Percentiles rank a stretch among this genome's conserved stretches.
Evolutionary conservation across 1,140 invertebrate genomes (phyloP).

Genomic region (Dufourea novaeangliae): DNA sequence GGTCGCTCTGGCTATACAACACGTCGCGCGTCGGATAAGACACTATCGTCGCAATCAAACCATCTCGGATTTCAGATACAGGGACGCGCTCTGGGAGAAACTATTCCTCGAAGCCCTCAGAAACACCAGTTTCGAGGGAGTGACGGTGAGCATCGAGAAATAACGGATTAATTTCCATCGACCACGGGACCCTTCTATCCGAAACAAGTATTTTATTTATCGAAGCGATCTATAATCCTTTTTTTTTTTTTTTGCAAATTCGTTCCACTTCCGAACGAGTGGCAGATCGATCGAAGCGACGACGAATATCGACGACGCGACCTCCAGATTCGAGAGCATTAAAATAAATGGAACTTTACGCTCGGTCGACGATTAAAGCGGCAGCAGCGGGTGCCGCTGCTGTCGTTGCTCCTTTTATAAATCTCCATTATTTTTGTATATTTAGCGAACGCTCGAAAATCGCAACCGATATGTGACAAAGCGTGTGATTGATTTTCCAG

Average conservation of each 20-base stretch:
- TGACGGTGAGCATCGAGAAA: slow-evolving; percentile 88
- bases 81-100: slow-evolving; percentile 93
- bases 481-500: slow-evolving; percentile 79
- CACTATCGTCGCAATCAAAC: slow-evolving; percentile 86
- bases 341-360: slow-evolving; percentile 9
- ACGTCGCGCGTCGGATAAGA: slow-evolving; percentile 88
- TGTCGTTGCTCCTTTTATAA: neutral
- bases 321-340: neutral
- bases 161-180: slow-evolving; percentile 3
- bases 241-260: neutral
- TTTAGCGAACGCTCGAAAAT: neutral
- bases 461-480: neutral
- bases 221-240: neutral
- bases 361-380: neutral
- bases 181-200: too few relatives aligned
- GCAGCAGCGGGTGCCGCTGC: too few relatives aligned
- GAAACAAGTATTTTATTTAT: neutral
- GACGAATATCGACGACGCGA: neutral
- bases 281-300: neutral
- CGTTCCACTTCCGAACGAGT: neutral
- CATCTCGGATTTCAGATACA: slow-evolving; percentile 90
- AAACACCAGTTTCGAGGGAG: slow-evolving; percentile 96
- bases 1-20: slow-evolving; percentile 94
- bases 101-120: slow-evolving; percentile 93
- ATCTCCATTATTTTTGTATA: neutral